Evolutionary conservation across 2,797 vertebrate species (phyloP).

Genomic region (Peromyscus eremicus): DNA sequence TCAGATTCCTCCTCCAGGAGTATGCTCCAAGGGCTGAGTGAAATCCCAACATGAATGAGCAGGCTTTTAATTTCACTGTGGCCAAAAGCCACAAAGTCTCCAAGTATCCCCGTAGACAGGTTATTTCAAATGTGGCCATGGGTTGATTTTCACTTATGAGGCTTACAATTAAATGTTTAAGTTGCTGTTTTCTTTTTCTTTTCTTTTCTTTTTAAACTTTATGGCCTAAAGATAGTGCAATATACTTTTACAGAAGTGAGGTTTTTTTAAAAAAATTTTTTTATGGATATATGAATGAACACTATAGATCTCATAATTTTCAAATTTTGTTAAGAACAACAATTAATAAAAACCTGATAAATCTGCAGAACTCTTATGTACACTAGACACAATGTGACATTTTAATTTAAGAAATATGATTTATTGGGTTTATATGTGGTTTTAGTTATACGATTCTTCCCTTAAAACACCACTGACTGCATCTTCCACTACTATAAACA

Average conservation of each 20-base stretch:
- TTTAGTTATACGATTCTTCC: slow-evolving; percentile 22
- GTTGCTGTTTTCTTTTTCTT: background rate
- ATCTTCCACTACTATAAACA: background rate
- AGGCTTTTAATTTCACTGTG: background rate
- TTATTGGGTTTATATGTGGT: background rate
- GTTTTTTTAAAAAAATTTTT: background rate
- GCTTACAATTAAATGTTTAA: background rate
- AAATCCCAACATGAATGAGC: background rate
- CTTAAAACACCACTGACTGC: background rate
- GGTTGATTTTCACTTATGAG: background rate
- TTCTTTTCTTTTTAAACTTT: background rate
- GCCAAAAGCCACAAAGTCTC: background rate
- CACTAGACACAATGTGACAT: background rate
- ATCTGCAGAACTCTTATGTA: background rate
- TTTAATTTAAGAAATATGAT: background rate
- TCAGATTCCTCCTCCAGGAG: background rate
- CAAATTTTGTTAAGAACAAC: background rate
- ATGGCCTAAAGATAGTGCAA: background rate
- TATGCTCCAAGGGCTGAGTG: fast-evolving
- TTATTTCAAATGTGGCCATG: background rate
- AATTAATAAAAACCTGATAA: background rate
- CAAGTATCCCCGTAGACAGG: background rate
- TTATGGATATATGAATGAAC: background rate
- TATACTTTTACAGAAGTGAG: background rate
- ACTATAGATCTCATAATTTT: background rate